Evolutionary conservation across 2,797 vertebrate genomes (phyloP), one percentile per base, ranked within the genome.

Genomic region (Nyctibius grandis): DNA sequence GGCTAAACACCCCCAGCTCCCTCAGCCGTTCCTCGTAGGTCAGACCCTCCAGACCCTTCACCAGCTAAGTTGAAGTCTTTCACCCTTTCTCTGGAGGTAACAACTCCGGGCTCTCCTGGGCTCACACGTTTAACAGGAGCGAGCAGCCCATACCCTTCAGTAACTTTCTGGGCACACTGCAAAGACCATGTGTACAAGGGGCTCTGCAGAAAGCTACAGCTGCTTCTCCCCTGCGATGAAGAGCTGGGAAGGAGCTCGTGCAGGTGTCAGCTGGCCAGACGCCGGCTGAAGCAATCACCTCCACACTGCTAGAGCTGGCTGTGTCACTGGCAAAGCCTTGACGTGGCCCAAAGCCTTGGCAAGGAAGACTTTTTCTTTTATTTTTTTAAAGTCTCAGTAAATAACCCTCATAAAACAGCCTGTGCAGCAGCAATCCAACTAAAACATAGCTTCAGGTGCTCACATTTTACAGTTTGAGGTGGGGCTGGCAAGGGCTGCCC

Each of bases 401-500:
- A 68, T 47, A 94, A 38, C 61, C 83, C 79, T 26, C 67, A 54
- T 72, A 77, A 94, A 94, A 45, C 84, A 94, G 91, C 40, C 77
- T n/a, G 80, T 13, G 17, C 25, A 85, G 81, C 67, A 89, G 83
- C 56, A 79, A 53, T 68, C 90, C 93, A 91, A 83, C 29, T 61
- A 75, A 95, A 95, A 82, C 75, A 88, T 85, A 34, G 95, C 96
- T 95, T 89, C 75, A 44, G 95, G 96, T 94, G 94, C 72, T 95
- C 72, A 11, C 81, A 68, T 93, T 92, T 42, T 83, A 93, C 2
- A 0, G 91, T 80, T 92, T 85, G 93, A 89, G 95, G 93, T 94
- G 86, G 81, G 88, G 96, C 85, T 96, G 96, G 91, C 80, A 69
- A 90, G 77, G 51, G 77, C 61, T 85, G 95, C 67, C 67, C 82